phyloP scores from a whole-genome alignment of 1,140 invertebrate genomes.

The Drosophila murphyi region DNA sequence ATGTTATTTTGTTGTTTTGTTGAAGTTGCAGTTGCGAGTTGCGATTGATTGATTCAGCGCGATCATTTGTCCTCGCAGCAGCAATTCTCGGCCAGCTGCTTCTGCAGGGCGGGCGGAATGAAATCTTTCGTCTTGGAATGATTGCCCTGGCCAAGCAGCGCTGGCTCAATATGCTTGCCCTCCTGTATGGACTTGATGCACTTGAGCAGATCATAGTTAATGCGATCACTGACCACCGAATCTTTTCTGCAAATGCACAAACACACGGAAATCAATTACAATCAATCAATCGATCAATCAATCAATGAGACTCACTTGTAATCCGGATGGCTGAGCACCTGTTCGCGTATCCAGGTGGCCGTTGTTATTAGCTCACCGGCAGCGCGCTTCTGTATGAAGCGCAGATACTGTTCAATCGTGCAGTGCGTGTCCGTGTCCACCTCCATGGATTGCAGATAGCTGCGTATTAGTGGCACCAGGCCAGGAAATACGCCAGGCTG shows the following conservation, averaged over 20 bases:
- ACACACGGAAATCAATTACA: background rate
- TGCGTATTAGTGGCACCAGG: conserved; percentile 96
- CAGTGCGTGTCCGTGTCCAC: conserved; percentile 98
- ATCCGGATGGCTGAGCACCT: conserved; percentile 94
- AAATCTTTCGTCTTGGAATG: conserved; percentile 92
- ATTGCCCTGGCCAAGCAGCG: conserved; percentile 89
- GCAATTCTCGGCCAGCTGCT: conserved; percentile 77
- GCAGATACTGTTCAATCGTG: conserved; percentile 98
- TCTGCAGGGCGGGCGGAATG: conserved; percentile 87
- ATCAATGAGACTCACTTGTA: conserved; percentile 89
- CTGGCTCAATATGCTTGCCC: conserved; percentile 89
- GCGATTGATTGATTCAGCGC: conserved; percentile 40
- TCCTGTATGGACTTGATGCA: conserved; percentile 90
- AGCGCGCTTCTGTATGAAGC: conserved; percentile 95
- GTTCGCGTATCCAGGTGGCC: conserved; percentile 96
- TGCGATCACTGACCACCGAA: conserved; percentile 93
- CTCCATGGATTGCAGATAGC: conserved; percentile 96
- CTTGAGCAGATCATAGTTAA: conserved; percentile 97
- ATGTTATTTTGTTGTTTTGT: conserved; percentile 24
- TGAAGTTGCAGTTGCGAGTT: conserved; percentile 8
- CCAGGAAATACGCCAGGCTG: conserved; percentile 94
- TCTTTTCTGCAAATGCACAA: conserved; percentile 86
- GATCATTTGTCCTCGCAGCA: conserved; percentile 83
- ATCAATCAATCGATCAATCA: too few species aligned
- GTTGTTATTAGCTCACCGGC: conserved; percentile 94